These are phyloP conservation scores for Sapayoa aenigma DNA, from an alignment of 2,113 vertebrate genomes.

Conservation along the genomic window DNA sequence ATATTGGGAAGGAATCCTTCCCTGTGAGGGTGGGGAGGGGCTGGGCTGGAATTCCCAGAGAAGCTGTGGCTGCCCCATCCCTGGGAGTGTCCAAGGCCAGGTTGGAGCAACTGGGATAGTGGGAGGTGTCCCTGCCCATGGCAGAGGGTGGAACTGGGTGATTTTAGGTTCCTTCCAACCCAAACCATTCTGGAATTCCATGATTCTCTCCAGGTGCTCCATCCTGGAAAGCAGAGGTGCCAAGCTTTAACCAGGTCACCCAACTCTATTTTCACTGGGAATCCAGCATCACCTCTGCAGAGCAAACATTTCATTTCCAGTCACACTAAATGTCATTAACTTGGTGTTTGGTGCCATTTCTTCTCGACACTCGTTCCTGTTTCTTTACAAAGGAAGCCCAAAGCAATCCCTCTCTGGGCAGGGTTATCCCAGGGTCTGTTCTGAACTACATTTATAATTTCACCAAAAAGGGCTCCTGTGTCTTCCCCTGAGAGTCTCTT, in stretches of 20 bases:
- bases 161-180: neutral
- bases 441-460: neutral
- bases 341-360: neutral
- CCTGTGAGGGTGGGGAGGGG: accelerated
- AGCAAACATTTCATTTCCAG: neutral
- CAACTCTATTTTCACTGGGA: too few relatives aligned
- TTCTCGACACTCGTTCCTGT: neutral
- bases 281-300: neutral
- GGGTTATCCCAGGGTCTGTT: neutral
- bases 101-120: accelerated
- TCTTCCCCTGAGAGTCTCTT: neutral
- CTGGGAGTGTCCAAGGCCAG: neutral
- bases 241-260: neutral
- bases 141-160: neutral
- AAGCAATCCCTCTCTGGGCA: neutral
- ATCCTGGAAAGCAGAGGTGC: neutral
- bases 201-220: neutral
- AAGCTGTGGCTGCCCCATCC: neutral
- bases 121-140: neutral
- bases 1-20: neutral
- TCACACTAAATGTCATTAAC: neutral
- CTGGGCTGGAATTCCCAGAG: neutral
- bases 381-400: neutral
- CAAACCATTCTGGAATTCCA: neutral
- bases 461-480: neutral